Conservation (phyloP, 2,888 invertebrate genomes). For the Melipona bicolor region DNA sequence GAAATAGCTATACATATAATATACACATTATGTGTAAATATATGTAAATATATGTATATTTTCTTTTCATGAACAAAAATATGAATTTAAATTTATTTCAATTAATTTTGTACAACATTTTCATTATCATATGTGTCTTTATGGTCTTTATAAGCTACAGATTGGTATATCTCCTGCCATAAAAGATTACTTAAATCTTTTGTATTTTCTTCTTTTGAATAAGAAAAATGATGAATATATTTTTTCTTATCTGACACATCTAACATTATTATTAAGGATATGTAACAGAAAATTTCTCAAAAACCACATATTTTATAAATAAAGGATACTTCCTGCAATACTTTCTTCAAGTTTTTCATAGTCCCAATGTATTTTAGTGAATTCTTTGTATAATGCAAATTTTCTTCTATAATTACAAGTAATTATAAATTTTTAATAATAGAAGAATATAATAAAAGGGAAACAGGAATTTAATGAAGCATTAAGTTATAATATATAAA, state of each 20-base stretch:
- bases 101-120: slow-evolving; percentile 56
- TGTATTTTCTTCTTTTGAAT: slow-evolving; percentile 53
- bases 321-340: slow-evolving; percentile 71
- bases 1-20: too few species aligned
- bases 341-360: slow-evolving; percentile 53
- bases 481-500: slow-evolving; percentile 3
- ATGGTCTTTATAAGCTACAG: slow-evolving; percentile 33
- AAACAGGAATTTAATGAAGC: neutral
- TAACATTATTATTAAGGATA: slow-evolving; percentile 43
- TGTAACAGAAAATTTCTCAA: too few species aligned
- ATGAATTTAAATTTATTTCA: slow-evolving; percentile 43
- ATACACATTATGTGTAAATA: too few species aligned
- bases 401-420: slow-evolving; percentile 62
- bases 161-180: slow-evolving; percentile 72
- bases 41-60: too few species aligned
- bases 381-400: slow-evolving; percentile 62
- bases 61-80: too few species aligned
- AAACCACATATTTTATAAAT: neutral
- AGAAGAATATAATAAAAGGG: neutral
- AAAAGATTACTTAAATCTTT: slow-evolving; percentile 60
- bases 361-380: slow-evolving; percentile 73
- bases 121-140: slow-evolving; percentile 52
- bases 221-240: slow-evolving; percentile 71
- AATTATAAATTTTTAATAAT: slow-evolving; percentile 7
- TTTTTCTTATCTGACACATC: slow-evolving; percentile 71